These are phyloP conservation scores for Calcarius lapponicus DNA, from an alignment of 2,797 vertebrate species.

Conservation along the genomic window DNA sequence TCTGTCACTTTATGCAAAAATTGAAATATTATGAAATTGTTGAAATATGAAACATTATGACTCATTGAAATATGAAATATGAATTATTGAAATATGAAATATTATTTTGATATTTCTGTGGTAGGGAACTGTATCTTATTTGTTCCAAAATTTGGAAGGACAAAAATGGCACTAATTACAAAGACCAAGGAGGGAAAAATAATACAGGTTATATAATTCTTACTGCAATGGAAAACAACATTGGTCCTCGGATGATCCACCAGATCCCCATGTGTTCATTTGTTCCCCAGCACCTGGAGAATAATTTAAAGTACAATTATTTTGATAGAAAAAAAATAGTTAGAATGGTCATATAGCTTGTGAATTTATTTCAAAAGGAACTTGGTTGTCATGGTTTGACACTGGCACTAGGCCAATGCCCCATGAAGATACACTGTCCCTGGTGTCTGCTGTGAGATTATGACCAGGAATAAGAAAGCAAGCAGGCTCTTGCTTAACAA, in stretches of 20 bases:
- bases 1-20: background rate
- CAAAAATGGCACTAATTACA: background rate
- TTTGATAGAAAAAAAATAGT: background rate
- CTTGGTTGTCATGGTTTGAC: no score
- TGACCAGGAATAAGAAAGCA: no score
- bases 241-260: constrained; percentile 94
- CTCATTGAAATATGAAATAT: no score
- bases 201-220: constrained; percentile 61
- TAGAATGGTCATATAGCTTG: background rate
- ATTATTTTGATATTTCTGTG: background rate
- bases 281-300: constrained; percentile 86
- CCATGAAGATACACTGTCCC: no score
- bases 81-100: background rate
- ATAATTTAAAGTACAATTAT: background rate
- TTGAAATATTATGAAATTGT: background rate
- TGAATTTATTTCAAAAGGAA: background rate
- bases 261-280: constrained; percentile 86
- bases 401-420: no score
- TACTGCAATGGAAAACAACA: constrained; percentile 86
- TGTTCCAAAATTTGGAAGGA: background rate
- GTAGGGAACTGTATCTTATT: background rate
- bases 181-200: background rate
- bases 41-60: no score
- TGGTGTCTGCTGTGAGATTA: no score
- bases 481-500: no score